phyloP scores from a whole-genome alignment of 1,140 invertebrate species.

The Paracyclopina nana region DNA sequence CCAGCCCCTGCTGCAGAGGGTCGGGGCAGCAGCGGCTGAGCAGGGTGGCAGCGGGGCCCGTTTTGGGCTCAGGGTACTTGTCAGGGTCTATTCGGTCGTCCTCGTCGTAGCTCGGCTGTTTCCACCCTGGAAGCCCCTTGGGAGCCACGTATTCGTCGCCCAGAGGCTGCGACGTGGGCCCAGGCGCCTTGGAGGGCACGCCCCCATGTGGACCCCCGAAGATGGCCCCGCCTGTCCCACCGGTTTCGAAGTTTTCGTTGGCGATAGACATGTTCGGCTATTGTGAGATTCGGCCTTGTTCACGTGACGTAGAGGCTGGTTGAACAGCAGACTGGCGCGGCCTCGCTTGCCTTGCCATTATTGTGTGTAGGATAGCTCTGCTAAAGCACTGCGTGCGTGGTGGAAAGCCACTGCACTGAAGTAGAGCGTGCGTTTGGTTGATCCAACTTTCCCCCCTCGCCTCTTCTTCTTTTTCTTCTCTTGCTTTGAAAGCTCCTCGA shows the following conservation, averaged over 20 bases:
- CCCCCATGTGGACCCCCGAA: neutral
- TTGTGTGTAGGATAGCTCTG: too few relatives aligned
- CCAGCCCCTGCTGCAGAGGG: constrained; percentile 60
- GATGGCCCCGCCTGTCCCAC: constrained; percentile 1
- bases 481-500: too few relatives aligned
- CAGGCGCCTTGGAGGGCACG: neutral
- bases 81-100: constrained; percentile 5
- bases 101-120: constrained; percentile 14
- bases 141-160: constrained; percentile 10
- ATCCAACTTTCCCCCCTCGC: too few relatives aligned
- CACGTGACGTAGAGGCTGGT: too few relatives aligned
- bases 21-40: constrained; percentile 37
- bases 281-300: too few relatives aligned
- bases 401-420: too few relatives aligned
- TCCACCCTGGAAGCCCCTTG: constrained; percentile 5
- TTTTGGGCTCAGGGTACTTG: neutral
- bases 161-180: neutral
- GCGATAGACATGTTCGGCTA: neutral
- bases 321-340: too few relatives aligned
- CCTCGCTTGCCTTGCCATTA: too few relatives aligned
- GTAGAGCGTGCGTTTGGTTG: too few relatives aligned
- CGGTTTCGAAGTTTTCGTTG: constrained; percentile 6
- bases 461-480: too few relatives aligned
- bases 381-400: too few relatives aligned
- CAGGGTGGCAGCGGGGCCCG: neutral